These are phyloP conservation scores for Ageneiosus marmoratus DNA, from an alignment of 2,113 vertebrate genomes.

Conservation along the genomic window DNA sequence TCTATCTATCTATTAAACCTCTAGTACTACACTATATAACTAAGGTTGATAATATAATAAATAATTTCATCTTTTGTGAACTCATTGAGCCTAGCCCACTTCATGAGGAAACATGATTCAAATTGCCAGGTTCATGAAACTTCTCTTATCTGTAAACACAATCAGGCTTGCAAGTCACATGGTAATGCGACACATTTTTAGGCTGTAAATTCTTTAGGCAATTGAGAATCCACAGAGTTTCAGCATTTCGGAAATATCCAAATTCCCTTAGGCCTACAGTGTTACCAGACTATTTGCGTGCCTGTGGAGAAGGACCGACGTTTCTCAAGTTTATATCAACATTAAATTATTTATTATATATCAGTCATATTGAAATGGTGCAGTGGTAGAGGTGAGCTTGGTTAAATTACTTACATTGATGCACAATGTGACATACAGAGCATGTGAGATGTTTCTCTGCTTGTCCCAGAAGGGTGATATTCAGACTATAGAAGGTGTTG, in stretches of 20 bases:
- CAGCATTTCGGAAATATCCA: neutral
- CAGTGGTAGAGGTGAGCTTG: neutral
- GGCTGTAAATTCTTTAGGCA: neutral
- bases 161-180: neutral
- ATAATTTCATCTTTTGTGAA: neutral
- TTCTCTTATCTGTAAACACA: neutral
- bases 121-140: neutral
- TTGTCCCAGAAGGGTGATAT: neutral
- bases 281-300: neutral
- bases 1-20: no score
- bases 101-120: neutral
- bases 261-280: neutral
- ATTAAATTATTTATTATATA: neutral
- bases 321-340: neutral
- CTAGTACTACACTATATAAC: neutral
- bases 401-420: neutral
- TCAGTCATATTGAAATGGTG: neutral
- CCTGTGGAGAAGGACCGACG: neutral
- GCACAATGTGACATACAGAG: neutral
- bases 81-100: neutral
- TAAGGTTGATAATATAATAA: neutral
- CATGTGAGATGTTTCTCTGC: neutral
- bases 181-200: neutral
- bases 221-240: neutral
- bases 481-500: neutral